Evolutionary conservation across 30 jellyfish, hydroid and myxozoan genomes (phyloP).

Genomic region (Aurelia coerulea): DNA sequence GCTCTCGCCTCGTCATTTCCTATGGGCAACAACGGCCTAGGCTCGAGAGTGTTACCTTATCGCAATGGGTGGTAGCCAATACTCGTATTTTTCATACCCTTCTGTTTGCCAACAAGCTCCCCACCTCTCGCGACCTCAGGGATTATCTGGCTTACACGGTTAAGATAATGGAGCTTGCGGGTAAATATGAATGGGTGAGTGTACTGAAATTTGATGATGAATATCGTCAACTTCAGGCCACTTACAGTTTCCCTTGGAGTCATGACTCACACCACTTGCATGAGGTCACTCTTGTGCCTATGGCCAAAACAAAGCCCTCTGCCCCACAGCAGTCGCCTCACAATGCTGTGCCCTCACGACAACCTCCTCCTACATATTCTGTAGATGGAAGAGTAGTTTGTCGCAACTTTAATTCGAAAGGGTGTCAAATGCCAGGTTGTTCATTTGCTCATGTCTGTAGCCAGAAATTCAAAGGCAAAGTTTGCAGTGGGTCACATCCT

Average conservation of each 20-base stretch:
- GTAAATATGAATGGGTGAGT: neutral
- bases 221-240: neutral
- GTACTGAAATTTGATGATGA: slow-evolving; percentile 8
- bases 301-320: neutral
- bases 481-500: neutral
- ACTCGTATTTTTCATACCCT: neutral
- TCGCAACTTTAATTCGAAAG: neutral
- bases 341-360: neutral
- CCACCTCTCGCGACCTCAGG: neutral
- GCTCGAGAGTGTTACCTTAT: neutral
- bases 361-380: neutral
- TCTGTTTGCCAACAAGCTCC: neutral
- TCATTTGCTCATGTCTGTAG: neutral
- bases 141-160: slow-evolving; percentile 16
- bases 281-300: neutral
- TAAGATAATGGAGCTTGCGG: slow-evolving; percentile 1
- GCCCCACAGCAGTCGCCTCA: neutral
- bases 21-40: slow-evolving; percentile 1
- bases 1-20: neutral
- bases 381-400: neutral
- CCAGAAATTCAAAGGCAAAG: neutral
- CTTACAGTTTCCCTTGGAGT: slow-evolving; percentile 1
- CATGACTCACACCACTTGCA: slow-evolving; percentile 2
- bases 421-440: neutral
- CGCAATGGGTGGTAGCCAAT: slow-evolving; percentile 3